Evolutionary conservation across 1,140 invertebrate species (phyloP).

Genomic region (Drosophila santomea): DNA sequence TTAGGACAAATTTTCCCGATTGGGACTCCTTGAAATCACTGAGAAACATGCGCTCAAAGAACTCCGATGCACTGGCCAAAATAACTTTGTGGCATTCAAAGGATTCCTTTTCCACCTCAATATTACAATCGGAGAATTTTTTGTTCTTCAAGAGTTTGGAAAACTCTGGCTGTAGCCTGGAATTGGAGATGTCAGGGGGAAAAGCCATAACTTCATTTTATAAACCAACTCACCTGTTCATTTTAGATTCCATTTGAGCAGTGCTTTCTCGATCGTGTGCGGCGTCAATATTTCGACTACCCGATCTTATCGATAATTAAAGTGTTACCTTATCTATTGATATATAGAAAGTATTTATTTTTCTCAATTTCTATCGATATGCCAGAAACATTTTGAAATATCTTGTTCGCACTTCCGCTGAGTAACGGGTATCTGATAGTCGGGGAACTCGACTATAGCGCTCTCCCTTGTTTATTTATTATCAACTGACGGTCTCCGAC

Average conservation of each 20-base stretch:
- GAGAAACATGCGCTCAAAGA: slow-evolving; percentile 36
- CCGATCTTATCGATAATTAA: too few species aligned
- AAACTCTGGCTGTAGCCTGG: slow-evolving; percentile 5
- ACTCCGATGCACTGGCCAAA: slow-evolving; percentile 30
- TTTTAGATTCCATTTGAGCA: neutral
- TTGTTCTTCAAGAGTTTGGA: slow-evolving; percentile 3
- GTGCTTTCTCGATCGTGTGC: too few species aligned
- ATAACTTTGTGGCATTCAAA: slow-evolving; percentile 38
- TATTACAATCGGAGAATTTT: slow-evolving; percentile 35
- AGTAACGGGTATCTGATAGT: too few species aligned
- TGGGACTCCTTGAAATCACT: slow-evolving; percentile 24
- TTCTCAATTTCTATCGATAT: too few species aligned
- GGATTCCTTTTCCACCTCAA: slow-evolving; percentile 5
- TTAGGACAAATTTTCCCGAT: neutral
- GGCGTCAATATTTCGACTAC: too few species aligned
- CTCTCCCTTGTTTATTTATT: neutral
- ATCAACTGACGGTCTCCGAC: slow-evolving; percentile 35
- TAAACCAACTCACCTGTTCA: slow-evolving; percentile 2
- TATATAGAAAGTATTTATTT: too few species aligned
- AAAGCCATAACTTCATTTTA: neutral
- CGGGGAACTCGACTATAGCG: too few species aligned
- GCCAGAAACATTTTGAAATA: too few species aligned
- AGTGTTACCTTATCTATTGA: too few species aligned
- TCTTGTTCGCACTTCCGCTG: too few species aligned
- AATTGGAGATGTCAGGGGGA: neutral